phyloP scores from a whole-genome alignment of 1,140 invertebrate species.

The Zaprionus ghesquierei region DNA sequence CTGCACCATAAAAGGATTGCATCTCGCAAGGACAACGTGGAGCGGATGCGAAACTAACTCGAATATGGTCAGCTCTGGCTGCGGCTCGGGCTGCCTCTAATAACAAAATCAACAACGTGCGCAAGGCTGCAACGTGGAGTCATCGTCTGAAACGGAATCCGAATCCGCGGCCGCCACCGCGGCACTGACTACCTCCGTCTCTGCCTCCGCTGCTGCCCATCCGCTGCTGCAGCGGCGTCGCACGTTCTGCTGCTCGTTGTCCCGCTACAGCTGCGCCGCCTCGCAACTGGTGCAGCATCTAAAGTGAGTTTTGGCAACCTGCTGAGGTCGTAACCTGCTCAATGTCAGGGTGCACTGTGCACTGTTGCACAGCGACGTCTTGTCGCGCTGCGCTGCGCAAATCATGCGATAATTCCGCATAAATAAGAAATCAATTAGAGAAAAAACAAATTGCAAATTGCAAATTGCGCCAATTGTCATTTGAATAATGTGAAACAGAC shows the following conservation, averaged over 20 bases:
- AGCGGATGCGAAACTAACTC: constrained; percentile 16
- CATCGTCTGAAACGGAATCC: constrained; percentile 52
- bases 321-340: constrained; percentile 29
- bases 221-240: constrained; percentile 70
- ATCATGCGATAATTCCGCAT: constrained; percentile 29
- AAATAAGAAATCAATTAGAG: constrained; percentile 68
- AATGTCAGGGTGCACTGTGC: constrained; percentile 48
- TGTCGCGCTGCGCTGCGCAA: constrained; percentile 13
- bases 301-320: constrained; percentile 72
- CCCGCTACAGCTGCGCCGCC: constrained; percentile 71
- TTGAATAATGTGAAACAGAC: constrained; percentile 49
- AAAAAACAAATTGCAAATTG: constrained; percentile 50
- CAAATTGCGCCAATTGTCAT: not conserved
- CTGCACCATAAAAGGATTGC: constrained; percentile 57
- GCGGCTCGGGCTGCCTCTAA: constrained; percentile 29
- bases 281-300: constrained; percentile 77
- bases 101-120: constrained; percentile 61
- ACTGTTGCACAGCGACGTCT: constrained; percentile 24
- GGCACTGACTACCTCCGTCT: constrained; percentile 17
- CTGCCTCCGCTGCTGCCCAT: constrained; percentile 14
- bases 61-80: constrained; percentile 52
- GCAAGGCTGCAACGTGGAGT: constrained; percentile 69
- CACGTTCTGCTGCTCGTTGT: constrained; percentile 74
- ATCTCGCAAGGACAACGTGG: constrained; percentile 45
- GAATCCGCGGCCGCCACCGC: constrained; percentile 44